Conservation (phyloP, 2,797 vertebrate species). For the Mormyrus proboscirostris region DNA sequence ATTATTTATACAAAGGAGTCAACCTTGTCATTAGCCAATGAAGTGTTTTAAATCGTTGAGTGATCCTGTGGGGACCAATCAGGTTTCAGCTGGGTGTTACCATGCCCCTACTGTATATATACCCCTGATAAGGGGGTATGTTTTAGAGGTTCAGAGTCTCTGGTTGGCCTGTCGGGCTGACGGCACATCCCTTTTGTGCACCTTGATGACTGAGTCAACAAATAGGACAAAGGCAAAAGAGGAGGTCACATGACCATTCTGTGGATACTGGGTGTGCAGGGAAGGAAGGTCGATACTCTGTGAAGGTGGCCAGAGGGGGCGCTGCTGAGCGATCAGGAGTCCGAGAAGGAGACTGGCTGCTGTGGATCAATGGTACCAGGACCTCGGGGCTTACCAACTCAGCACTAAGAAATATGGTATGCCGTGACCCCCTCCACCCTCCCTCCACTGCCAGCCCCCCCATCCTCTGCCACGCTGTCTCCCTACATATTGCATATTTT, state of each 20-base stretch:
- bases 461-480: neutral
- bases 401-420: slow-evolving; percentile 69
- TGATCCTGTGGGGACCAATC: neutral
- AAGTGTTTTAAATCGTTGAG: no score
- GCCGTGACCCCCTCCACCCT: neutral
- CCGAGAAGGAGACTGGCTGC: slow-evolving; percentile 64
- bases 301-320: slow-evolving; percentile 60
- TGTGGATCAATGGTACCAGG: slow-evolving; percentile 76
- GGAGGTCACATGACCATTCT: neutral
- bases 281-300: slow-evolving; percentile 60
- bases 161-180: neutral
- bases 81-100: neutral
- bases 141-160: neutral
- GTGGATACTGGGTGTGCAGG: slow-evolving; percentile 53
- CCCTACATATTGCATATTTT: neutral
- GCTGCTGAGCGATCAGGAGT: slow-evolving; percentile 77
- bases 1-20: neutral
- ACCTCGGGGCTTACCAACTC: slow-evolving; percentile 58
- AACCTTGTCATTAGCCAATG: no score
- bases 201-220: neutral
- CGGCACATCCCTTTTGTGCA: neutral
- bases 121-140: neutral
- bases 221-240: neutral
- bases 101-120: neutral
- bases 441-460: neutral